A percentile compares a stretch with the other conserved stretches of the same genome.
Evolutionary conservation across 2,797 vertebrate species (phyloP).

Genomic region (Menidia menidia): DNA sequence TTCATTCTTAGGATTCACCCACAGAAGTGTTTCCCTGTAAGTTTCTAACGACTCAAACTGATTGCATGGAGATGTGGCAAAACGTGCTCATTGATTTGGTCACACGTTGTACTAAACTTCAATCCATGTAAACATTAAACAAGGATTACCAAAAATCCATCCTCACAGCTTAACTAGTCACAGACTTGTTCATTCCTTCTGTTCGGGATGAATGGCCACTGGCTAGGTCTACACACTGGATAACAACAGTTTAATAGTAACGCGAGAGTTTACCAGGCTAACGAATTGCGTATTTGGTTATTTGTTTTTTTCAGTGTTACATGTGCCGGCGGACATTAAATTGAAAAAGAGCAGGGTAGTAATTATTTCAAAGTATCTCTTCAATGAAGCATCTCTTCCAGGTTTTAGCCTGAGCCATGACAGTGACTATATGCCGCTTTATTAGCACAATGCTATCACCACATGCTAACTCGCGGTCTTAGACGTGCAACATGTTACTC

Average conservation of each 20-base stretch:
- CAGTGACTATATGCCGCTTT: constrained; percentile 49
- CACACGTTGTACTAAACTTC: not conserved
- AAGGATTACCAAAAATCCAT: not conserved
- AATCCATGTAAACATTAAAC: not conserved
- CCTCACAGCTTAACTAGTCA: not conserved
- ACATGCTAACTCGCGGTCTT: constrained; percentile 49
- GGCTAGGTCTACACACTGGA: constrained; percentile 43
- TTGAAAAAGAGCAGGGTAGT: not conserved
- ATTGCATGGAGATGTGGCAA: not conserved
- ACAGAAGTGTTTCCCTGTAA: not conserved
- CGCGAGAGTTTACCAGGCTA: not conserved
- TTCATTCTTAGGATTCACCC: not conserved
- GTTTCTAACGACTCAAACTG: not conserved
- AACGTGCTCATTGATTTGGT: not conserved
- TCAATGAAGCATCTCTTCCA: constrained; percentile 11
- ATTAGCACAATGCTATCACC: constrained; percentile 65
- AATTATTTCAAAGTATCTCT: not conserved
- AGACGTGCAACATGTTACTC: fast-evolving
- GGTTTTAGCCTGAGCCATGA: constrained; percentile 46
- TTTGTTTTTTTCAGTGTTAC: fast-evolving
- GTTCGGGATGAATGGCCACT: constrained; percentile 34
- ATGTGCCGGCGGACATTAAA: fast-evolving
- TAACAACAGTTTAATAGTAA: not conserved
- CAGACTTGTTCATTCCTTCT: not conserved
- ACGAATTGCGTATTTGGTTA: not conserved